phyloP scores from a whole-genome alignment of 2,888 invertebrate species.

The Ochropacha duplaris region DNA sequence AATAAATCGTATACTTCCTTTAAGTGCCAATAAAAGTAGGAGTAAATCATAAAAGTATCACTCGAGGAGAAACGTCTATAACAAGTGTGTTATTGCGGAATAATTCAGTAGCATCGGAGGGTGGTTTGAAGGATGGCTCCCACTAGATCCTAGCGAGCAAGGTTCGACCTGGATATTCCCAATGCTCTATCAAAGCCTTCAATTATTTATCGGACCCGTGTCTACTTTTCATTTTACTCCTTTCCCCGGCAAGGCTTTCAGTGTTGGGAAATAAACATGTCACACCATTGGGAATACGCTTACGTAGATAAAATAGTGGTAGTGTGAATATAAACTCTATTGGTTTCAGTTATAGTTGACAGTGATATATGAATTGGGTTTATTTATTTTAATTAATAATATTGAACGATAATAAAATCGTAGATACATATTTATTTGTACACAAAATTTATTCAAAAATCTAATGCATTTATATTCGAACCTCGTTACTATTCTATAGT shows the following conservation, averaged over 20 bases:
- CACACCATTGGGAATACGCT: slow-evolving; percentile 66
- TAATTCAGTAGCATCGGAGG: slow-evolving; percentile 79
- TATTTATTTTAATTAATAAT: slow-evolving; percentile 51
- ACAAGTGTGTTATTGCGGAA: slow-evolving; percentile 83
- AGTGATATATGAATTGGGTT: slow-evolving; percentile 54
- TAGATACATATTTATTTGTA: neutral
- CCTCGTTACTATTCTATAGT: neutral
- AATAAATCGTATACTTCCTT: slow-evolving; percentile 82
- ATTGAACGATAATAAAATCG: slow-evolving; percentile 7
- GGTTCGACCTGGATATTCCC: slow-evolving; percentile 71
- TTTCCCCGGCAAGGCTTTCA: slow-evolving; percentile 69
- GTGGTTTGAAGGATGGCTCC: slow-evolving; percentile 78
- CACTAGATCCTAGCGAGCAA: slow-evolving; percentile 62
- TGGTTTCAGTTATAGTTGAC: slow-evolving; percentile 44
- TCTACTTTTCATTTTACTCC: slow-evolving; percentile 82
- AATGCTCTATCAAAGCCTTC: slow-evolving; percentile 79
- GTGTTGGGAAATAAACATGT: slow-evolving; percentile 69
- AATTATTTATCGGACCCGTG: slow-evolving; percentile 83
- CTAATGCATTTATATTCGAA: neutral
- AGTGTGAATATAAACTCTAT: slow-evolving; percentile 60
- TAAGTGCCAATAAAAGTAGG: slow-evolving; percentile 83
- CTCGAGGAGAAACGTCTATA: slow-evolving; percentile 80
- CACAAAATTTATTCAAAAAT: neutral
- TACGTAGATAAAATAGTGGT: slow-evolving; percentile 61
- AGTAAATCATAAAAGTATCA: slow-evolving; percentile 84